phyloP scores from a whole-genome alignment of 2,113 vertebrate genomes.

The Pachyramphus minor region DNA sequence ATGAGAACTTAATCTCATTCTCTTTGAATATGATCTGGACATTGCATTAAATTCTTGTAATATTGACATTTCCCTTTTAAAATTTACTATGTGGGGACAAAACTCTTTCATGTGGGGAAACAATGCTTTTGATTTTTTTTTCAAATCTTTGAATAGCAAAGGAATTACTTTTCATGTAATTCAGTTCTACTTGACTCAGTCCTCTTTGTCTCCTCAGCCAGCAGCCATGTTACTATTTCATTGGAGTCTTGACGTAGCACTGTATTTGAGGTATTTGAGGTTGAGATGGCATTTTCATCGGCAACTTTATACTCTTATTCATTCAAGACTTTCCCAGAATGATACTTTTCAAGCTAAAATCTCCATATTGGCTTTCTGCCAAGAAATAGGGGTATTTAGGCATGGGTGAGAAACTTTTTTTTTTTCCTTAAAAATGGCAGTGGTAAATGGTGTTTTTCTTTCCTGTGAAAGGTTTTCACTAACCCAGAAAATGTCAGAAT shows the following conservation, averaged over 20 bases:
- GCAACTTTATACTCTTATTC: background rate
- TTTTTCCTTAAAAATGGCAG: background rate
- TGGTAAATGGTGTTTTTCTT: background rate
- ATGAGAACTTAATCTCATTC: background rate
- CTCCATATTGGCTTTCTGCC: background rate
- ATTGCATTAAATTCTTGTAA: background rate
- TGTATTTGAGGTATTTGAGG: background rate
- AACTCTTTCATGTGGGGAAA: conserved; percentile 9
- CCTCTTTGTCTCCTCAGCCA: background rate
- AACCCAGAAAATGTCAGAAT: background rate
- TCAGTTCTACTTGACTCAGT: conserved; percentile 12
- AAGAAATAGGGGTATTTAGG: background rate
- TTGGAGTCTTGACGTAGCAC: background rate
- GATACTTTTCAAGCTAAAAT: background rate
- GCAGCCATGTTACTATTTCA: background rate
- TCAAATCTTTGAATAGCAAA: conserved; percentile 18
- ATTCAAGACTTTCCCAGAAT: background rate
- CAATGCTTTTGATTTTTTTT: background rate
- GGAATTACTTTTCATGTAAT: conserved; percentile 1
- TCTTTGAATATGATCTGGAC: background rate
- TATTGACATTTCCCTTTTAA: conserved; percentile 3
- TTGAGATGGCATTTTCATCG: background rate
- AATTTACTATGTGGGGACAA: background rate
- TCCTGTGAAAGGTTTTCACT: background rate
- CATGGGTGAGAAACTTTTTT: background rate